Evolutionary conservation across 2,113 vertebrate species (phyloP).

Genomic region (Zosterops pallidus): DNA sequence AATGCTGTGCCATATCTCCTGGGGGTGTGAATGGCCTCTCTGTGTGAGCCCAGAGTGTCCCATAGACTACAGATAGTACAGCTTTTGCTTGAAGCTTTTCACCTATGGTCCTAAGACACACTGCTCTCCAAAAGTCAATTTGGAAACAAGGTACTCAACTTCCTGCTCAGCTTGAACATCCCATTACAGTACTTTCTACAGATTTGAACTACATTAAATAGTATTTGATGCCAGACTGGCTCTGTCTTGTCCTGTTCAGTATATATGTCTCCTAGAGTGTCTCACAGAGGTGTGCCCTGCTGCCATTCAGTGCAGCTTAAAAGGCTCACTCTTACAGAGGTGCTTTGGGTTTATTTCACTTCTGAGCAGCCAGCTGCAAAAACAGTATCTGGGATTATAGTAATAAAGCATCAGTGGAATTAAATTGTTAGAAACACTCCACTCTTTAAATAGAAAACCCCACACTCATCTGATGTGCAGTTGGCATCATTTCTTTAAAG

Average conservation of each 20-base stretch:
- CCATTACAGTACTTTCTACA: neutral
- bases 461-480: neutral
- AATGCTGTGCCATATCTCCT: neutral
- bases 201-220: neutral
- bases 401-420: neutral
- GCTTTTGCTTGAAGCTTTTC: neutral
- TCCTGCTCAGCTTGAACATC: neutral
- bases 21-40: neutral
- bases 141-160: neutral
- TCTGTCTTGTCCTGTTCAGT: neutral
- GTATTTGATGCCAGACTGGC: neutral
- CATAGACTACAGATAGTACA: neutral
- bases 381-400: neutral
- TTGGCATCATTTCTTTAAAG: neutral
- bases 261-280: neutral
- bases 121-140: neutral
- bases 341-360: neutral
- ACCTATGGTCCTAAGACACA: neutral
- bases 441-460: neutral
- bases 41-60: neutral
- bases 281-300: neutral
- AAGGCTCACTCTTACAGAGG: neutral
- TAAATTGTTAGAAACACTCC: neutral
- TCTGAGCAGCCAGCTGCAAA: neutral
- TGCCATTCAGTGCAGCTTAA: neutral